phyloP scores from a whole-genome alignment of 2,888 invertebrate genomes.

The Tanaodytes sp. region DNA sequence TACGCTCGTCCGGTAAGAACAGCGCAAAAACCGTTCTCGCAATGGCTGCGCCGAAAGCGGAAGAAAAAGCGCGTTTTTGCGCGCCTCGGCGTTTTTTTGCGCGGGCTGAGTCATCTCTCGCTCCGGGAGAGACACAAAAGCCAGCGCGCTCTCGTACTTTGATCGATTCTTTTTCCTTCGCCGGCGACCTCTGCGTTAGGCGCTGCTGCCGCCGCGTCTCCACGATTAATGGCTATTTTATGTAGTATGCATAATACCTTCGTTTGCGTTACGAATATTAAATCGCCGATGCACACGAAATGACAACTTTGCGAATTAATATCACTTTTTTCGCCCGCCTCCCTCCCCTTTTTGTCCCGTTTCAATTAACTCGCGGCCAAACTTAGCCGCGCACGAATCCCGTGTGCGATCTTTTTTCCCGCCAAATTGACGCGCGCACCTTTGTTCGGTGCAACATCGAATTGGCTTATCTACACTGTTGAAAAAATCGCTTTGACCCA shows the following conservation, averaged over 20 bases:
- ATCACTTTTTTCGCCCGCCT: constrained; percentile 10
- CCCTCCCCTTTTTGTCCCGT: constrained; percentile 3
- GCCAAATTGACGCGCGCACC: constrained; percentile 7
- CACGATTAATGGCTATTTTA: constrained; percentile 54
- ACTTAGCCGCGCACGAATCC: too few species aligned
- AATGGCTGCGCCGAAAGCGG: constrained; percentile 66
- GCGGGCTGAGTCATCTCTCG: constrained; percentile 65
- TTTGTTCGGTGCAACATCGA: too few species aligned
- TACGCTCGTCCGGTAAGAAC: constrained; percentile 63
- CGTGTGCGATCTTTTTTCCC: constrained; percentile 14
- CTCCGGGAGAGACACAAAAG: constrained; percentile 61
- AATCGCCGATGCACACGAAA: constrained; percentile 30
- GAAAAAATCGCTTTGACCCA: too few species aligned
- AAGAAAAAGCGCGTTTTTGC: constrained; percentile 68
- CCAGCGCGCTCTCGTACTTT: constrained; percentile 54
- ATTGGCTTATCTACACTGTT: too few species aligned
- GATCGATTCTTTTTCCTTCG: constrained; percentile 56
- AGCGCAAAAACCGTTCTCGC: constrained; percentile 66
- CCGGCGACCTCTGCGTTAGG: constrained; percentile 49
- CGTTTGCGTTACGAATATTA: constrained; percentile 47
- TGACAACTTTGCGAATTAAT: constrained; percentile 42
- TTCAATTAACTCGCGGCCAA: constrained; percentile 21
- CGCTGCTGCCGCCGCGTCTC: constrained; percentile 39
- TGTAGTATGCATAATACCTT: constrained; percentile 55
- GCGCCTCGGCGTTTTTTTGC: constrained; percentile 58